phyloP scores from a whole-genome alignment of 2,888 invertebrate genomes.

The Amblyjoppa fuscipennis region DNA sequence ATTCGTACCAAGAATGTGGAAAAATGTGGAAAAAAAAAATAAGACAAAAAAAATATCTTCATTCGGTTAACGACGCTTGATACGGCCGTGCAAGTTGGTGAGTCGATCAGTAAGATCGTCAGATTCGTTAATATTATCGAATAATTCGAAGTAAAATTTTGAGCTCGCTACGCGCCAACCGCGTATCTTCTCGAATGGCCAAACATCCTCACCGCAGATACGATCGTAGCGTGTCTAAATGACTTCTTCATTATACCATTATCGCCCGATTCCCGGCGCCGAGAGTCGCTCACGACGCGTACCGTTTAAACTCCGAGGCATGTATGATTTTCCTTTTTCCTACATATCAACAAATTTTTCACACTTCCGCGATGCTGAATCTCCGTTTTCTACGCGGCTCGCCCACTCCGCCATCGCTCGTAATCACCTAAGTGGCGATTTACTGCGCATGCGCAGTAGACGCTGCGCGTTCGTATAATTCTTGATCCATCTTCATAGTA shows the following conservation, averaged over 20 bases:
- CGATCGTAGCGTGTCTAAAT: neutral
- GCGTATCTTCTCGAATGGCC: neutral
- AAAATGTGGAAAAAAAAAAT: neutral
- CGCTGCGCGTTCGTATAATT: neutral
- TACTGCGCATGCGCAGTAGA: neutral
- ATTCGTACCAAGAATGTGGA: neutral
- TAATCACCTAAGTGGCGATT: neutral
- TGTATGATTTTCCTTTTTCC: neutral
- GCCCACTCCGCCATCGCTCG: neutral
- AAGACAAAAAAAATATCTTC: neutral
- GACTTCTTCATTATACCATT: neutral
- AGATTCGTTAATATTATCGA: neutral
- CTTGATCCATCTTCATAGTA: neutral
- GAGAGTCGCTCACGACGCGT: neutral
- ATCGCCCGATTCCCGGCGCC: neutral
- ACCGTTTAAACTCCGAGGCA: neutral
- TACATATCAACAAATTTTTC: neutral
- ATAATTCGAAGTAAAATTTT: constrained; percentile 1
- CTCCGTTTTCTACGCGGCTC: neutral
- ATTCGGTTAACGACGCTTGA: neutral
- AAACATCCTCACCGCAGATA: neutral
- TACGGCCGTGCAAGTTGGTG: neutral
- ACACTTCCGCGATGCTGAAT: constrained; percentile 10
- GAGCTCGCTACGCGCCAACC: neutral
- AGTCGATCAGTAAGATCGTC: neutral